A percentile compares a stretch with the other conserved stretches of the same genome.
phyloP scores from a whole-genome alignment of 2,113 vertebrate species.

The Syngnathoides biaculeatus region DNA sequence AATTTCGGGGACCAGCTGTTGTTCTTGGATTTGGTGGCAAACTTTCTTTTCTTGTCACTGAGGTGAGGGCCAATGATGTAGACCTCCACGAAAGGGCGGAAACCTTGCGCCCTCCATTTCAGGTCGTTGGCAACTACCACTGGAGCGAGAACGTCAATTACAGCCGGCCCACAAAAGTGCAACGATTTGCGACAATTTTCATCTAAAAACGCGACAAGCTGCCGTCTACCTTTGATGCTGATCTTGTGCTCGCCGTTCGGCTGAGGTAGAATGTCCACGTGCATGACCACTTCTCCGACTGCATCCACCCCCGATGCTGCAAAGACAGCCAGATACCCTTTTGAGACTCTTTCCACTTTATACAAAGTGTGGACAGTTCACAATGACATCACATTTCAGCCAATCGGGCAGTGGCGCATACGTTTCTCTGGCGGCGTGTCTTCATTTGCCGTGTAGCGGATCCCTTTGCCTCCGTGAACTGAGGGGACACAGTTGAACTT shows the following conservation, averaged over 20 bases:
- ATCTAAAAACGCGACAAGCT: neutral
- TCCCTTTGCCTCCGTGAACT: slow-evolving; percentile 95
- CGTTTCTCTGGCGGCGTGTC: slow-evolving; percentile 94
- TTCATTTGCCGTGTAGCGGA: slow-evolving; percentile 91
- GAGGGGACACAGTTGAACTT: slow-evolving; percentile 19
- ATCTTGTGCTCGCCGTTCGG: slow-evolving; percentile 89
- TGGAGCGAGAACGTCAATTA: slow-evolving; percentile 14
- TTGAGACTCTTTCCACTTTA: neutral
- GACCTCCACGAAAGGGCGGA: slow-evolving; percentile 94
- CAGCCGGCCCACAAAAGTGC: neutral
- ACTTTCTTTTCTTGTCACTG: slow-evolving; percentile 97
- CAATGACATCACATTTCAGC: neutral
- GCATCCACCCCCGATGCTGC: slow-evolving; percentile 90
- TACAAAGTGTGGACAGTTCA: neutral
- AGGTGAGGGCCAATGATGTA: slow-evolving; percentile 95
- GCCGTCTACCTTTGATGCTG: slow-evolving; percentile 85
- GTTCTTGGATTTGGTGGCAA: slow-evolving; percentile 97
- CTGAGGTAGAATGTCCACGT: slow-evolving; percentile 88
- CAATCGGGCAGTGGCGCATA: slow-evolving; percentile 64
- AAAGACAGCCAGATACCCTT: slow-evolving; percentile 1
- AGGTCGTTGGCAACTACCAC: slow-evolving; percentile 72
- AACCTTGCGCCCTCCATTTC: slow-evolving; percentile 95
- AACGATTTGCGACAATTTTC: neutral
- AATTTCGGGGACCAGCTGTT: slow-evolving; percentile 97
- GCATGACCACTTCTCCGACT: slow-evolving; percentile 88